Base-by-base conservation (phyloP, 2,888 invertebrate species). In the Entomobrya proxima region DNA sequence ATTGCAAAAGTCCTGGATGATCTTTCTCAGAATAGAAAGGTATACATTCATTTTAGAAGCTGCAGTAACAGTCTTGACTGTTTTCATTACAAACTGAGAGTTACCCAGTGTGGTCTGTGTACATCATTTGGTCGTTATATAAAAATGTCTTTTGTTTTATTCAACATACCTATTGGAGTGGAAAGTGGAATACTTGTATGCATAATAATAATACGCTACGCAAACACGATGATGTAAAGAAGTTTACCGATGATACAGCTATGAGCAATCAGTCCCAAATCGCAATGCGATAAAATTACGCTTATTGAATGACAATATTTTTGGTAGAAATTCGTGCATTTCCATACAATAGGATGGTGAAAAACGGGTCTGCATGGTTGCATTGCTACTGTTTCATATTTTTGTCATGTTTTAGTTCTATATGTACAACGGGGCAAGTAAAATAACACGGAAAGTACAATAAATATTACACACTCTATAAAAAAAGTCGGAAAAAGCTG, bases 231-330 rank as follows among this genome's bases (percentile, higher is more conserved):
- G n/a, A n/a, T n/a, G n/a, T n/a, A n/a, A n/a, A n/a, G n/a, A n/a
- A n/a, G n/a, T n/a, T n/a, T n/a, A n/a, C n/a, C n/a, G n/a, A n/a
- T n/a, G n/a, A n/a, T n/a, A n/a, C n/a, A n/a, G n/a, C 35, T 32
- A 64, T 35, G 35, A 35, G 24, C 37, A 37, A 67, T 37, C 67
- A 24, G 21, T 24, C 24, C 24, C 40, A 40, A 40, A 40, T 67
- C 40, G 24, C 21, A 67, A 40, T 67, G 24, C 2, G 37, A 40
- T 24, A 6, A 40, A 21, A 40, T 67, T 67, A 21, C 40, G 67
- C n/a, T 40, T 24, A 40, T 40, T 67, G 37, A 67, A 67, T 67
- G 40, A 37, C 67, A 67, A 67, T 24, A 40, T 40, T 61, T 30
- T 27, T 11, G 13, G n/a, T 15, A 2, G 58, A 61, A 61, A 61